Evolutionary conservation across 2,888 invertebrate species (phyloP).

Genomic region (Ennomos fuscantarius): DNA sequence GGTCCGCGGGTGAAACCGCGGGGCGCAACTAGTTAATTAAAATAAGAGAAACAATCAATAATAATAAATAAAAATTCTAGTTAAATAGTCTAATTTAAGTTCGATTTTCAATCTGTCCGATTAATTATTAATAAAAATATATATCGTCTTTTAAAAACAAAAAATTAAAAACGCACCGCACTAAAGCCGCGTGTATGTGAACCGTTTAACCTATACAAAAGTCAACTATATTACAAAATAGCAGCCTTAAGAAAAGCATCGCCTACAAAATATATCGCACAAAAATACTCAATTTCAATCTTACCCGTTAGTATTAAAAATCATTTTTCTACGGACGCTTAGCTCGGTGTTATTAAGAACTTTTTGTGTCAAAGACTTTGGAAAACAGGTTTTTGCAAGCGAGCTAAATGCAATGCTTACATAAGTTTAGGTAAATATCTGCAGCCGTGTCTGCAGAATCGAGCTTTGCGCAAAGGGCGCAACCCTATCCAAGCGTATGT

Average conservation of each 20-base stretch:
- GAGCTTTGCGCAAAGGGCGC: constrained; percentile 70
- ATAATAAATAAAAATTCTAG: too few species aligned
- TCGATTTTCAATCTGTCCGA: too few species aligned
- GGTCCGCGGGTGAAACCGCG: too few species aligned
- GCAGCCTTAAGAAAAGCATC: neutral
- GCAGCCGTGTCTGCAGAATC: constrained; percentile 65
- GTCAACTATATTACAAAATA: constrained; percentile 10
- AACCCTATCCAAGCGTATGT: constrained; percentile 58
- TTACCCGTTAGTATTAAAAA: constrained; percentile 4
- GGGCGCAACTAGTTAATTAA: too few species aligned
- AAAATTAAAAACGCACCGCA: neutral
- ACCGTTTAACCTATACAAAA: constrained; percentile 7
- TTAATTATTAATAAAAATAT: neutral
- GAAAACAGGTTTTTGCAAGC: constrained; percentile 38
- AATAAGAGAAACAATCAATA: too few species aligned
- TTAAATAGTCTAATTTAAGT: too few species aligned
- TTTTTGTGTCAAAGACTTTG: constrained; percentile 26
- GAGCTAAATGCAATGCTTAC: constrained; percentile 35
- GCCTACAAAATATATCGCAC: neutral
- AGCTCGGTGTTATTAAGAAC: constrained; percentile 16
- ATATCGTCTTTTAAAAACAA: neutral
- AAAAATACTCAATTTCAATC: neutral
- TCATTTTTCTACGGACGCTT: constrained; percentile 8
- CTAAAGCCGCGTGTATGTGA: constrained; percentile 1
- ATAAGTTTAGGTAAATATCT: constrained; percentile 53